Evolutionary conservation across 2,888 invertebrate genomes (phyloP).

Genomic region (Mimachlamys varia): DNA sequence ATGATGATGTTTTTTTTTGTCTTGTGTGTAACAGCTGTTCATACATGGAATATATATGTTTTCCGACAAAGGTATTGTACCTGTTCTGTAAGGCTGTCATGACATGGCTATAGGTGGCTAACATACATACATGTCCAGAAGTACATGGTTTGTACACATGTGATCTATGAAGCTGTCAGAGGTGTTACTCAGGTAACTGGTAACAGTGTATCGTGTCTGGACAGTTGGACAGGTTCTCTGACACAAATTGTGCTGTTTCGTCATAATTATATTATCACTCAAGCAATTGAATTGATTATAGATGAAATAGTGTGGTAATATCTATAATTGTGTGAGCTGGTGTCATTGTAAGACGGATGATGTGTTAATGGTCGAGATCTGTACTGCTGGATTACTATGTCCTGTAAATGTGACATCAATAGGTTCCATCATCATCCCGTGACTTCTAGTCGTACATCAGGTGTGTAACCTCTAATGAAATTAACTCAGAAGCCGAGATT

Average conservation of each 20-base stretch:
- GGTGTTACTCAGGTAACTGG: not conserved
- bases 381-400: not conserved
- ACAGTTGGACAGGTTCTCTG: not conserved
- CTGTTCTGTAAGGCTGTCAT: not conserved
- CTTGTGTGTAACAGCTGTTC: not conserved
- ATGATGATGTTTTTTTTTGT: no score
- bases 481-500: not conserved
- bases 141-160: not conserved
- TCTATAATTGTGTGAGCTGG: not conserved
- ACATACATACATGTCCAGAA: not conserved
- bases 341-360: not conserved
- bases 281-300: not conserved
- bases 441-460: not conserved
- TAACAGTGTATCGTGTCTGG: not conserved
- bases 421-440: not conserved
- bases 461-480: not conserved
- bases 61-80: not conserved
- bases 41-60: not conserved
- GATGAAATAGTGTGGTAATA: not conserved
- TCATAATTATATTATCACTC: conserved; percentile 24
- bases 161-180: not conserved
- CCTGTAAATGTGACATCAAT: not conserved
- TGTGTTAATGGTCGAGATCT: not conserved
- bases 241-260: conserved; percentile 3
- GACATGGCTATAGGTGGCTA: conserved; percentile 13